phyloP scores from a whole-genome alignment of 2,888 invertebrate species.

The Mythimna lalbum region DNA sequence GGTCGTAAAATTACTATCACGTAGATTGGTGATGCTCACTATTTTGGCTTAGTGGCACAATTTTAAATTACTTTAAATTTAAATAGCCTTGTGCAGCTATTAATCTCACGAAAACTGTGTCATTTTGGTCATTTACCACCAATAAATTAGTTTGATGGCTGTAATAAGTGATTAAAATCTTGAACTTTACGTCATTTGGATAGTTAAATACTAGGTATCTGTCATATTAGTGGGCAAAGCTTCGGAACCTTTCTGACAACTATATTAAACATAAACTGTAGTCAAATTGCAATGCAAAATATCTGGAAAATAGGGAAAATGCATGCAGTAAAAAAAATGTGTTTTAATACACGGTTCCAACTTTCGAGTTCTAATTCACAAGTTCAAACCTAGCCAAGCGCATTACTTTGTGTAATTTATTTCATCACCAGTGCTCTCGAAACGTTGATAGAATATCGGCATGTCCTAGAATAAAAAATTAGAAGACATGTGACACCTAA shows the following conservation, averaged over 20 bases:
- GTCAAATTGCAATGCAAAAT: neutral
- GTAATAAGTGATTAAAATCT: constrained; percentile 42
- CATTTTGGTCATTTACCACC: constrained; percentile 44
- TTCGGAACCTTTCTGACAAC: constrained; percentile 8
- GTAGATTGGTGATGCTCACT: constrained; percentile 24
- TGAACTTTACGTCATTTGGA: constrained; percentile 22
- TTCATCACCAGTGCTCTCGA: too few relatives aligned
- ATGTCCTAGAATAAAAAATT: too few relatives aligned
- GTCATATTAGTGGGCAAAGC: constrained; percentile 1
- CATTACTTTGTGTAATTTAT: too few relatives aligned
- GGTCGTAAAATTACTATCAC: constrained; percentile 16
- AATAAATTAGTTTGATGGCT: constrained; percentile 45
- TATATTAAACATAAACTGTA: constrained; percentile 4
- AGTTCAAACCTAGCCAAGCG: too few relatives aligned
- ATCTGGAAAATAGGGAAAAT: too few relatives aligned
- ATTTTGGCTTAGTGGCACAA: constrained; percentile 25
- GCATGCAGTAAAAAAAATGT: too few relatives aligned
- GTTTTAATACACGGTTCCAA: too few relatives aligned
- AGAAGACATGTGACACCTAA: too few relatives aligned
- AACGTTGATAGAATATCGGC: too few relatives aligned
- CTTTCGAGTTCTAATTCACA: too few relatives aligned
- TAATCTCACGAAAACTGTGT: constrained; percentile 57
- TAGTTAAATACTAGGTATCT: constrained; percentile 17
- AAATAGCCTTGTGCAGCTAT: constrained; percentile 44
- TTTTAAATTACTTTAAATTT: constrained; percentile 39